phyloP scores from a whole-genome alignment of 2,113 vertebrate genomes.

The Festucalex cinctus region DNA sequence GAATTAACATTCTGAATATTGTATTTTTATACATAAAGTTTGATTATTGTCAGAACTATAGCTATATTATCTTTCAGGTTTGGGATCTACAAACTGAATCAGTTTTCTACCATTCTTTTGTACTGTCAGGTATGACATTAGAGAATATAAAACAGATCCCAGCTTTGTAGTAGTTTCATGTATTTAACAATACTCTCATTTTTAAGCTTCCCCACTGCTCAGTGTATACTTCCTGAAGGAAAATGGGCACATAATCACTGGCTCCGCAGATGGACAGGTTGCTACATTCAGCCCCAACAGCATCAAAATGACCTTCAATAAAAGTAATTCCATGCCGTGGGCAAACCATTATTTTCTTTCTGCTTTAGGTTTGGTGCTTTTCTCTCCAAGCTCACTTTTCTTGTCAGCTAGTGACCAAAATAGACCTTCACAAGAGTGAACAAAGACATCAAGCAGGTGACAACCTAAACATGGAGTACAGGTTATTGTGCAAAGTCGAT shows the following conservation, averaged over 20 bases:
- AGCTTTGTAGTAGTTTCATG: background rate
- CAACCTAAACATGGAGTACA: background rate
- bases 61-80: slow-evolving; percentile 65
- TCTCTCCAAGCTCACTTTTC: slow-evolving; percentile 70
- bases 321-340: background rate
- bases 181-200: slow-evolving; percentile 1
- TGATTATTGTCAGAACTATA: background rate
- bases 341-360: slow-evolving; percentile 3
- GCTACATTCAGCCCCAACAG: background rate
- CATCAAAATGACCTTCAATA: slow-evolving; percentile 3
- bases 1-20: slow-evolving; percentile 2
- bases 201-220: slow-evolving; percentile 77
- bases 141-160: background rate
- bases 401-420: slow-evolving; percentile 70
- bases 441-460: slow-evolving; percentile 65
- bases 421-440: slow-evolving; percentile 75
- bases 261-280: slow-evolving; percentile 81
- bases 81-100: slow-evolving; percentile 74
- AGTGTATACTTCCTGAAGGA: slow-evolving; percentile 71
- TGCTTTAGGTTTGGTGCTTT: slow-evolving; percentile 82
- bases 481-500: background rate
- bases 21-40: background rate
- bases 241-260: slow-evolving; percentile 74
- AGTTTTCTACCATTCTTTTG: slow-evolving; percentile 76
- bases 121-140: slow-evolving; percentile 77